Conservation (phyloP, 2,797 vertebrate genomes). For the Eleutherodactylus coqui region DNA sequence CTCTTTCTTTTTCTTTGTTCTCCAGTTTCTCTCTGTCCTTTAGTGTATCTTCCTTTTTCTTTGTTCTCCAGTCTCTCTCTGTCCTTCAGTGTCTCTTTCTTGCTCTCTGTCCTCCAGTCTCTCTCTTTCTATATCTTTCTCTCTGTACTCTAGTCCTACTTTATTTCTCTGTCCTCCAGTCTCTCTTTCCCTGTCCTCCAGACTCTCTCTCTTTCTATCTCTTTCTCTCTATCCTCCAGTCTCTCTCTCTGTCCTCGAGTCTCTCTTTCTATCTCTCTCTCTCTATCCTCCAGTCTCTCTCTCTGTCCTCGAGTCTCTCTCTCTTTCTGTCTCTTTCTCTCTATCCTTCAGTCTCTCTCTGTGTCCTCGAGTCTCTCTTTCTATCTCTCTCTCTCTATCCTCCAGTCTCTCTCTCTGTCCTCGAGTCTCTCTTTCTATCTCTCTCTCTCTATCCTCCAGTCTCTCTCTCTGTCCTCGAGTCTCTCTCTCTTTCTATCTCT, state of each 20-base stretch:
- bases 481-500: not conserved
- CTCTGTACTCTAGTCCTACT: not conserved
- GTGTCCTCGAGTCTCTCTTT: not conserved
- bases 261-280: not conserved
- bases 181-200: too few relatives aligned
- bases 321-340: not conserved
- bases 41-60: not conserved
- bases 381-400: not conserved
- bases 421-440: not conserved
- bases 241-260: not conserved
- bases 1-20: too few relatives aligned
- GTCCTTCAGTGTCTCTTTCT: not conserved
- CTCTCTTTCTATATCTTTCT: not conserved
- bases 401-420: too few relatives aligned
- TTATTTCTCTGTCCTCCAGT: not conserved
- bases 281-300: not conserved
- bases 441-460: not conserved
- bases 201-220: not conserved
- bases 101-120: not conserved
- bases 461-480: not conserved
- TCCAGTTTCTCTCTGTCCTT: not conserved
- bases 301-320: not conserved
- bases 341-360: not conserved
- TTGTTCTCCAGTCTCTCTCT: not conserved
- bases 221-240: not conserved